phyloP scores from a whole-genome alignment of 2,888 invertebrate species.

The Metellina segmentata region DNA sequence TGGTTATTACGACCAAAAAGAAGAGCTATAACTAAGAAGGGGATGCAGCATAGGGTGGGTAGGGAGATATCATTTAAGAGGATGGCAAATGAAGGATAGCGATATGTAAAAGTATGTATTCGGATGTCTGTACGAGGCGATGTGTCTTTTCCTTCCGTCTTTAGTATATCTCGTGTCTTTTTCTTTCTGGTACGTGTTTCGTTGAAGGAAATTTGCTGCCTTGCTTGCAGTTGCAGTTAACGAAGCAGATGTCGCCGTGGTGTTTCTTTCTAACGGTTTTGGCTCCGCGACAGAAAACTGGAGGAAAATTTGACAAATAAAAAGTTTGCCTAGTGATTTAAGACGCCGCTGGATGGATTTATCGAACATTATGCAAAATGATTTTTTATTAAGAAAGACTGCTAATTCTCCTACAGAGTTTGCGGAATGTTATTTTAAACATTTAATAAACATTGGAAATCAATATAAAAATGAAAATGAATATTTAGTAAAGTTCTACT shows the following conservation, averaged over 20 bases:
- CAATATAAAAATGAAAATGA: no score
- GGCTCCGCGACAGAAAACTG: constrained; percentile 26
- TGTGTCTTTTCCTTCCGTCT: constrained; percentile 16
- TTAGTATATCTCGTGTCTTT: neutral
- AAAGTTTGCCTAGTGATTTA: neutral
- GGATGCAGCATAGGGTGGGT: neutral
- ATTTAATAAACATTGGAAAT: no score
- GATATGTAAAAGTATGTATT: constrained; percentile 42
- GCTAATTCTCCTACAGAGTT: no score
- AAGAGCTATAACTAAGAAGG: constrained; percentile 36
- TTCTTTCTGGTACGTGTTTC: constrained; percentile 34
- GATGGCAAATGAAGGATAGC: constrained; percentile 8
- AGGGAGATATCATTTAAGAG: constrained; percentile 55
- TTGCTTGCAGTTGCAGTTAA: constrained; percentile 25
- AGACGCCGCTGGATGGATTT: neutral
- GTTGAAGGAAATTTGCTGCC: constrained; percentile 49
- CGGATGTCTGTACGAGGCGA: constrained; percentile 22
- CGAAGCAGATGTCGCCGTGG: constrained; percentile 49
- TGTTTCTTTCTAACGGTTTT: constrained; percentile 41
- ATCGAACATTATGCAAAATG: neutral
- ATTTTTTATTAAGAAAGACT: neutral
- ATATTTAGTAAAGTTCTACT: no score
- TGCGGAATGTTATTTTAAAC: no score
- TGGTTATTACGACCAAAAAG: constrained; percentile 40
- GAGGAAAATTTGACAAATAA: neutral